Evolutionary conservation across 2,113 vertebrate genomes (phyloP), one percentile per base, ranked within the genome.

Genomic region (Gymnarchus niloticus): DNA sequence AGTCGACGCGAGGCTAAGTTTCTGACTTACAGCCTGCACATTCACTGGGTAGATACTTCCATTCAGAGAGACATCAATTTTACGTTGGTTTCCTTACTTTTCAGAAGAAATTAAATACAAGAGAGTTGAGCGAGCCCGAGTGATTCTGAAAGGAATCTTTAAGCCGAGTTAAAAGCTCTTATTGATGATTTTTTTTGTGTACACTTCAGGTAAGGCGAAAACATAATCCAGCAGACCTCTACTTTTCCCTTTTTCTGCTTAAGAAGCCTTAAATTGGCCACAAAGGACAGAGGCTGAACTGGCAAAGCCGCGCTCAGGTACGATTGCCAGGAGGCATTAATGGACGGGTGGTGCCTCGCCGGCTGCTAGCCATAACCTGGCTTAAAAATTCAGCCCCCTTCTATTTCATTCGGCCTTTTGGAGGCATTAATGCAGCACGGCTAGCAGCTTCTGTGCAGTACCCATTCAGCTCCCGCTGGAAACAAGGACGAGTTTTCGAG

Each of bases 31-130:
- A 57, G 77, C 41, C 46, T 7, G 46, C 41, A 48, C 76, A n/a
- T 78, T 78, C 17, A 23, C 76, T 81, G 23, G 23, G 48, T 81
- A 28, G 23, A 51, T 81, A 2, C 19, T 3, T 49, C 49, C 48
- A 48, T 81, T 81, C 77, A 81, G n/a, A 81, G n/a, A 51, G 9
- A 81, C 77, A 33, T 37, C 6, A 69, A 41, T 73, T 41, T 6
- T 73, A 48, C 23, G 44, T 49, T 80, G 48, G 41, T 51, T 48
- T 80, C 23, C 8, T 25, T n/a, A 8, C 25, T 25, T 28, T 80
- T 80, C 46, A 80, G 21, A 80, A 78, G 19, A 37, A 78, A 65
- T 65, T 65, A 65, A 65, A 73, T 73, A 73, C 33, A 41, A 73
- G 65, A 10, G 41, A 33, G 65, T 73, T 4, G 14, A 37, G 33